phyloP scores from a whole-genome alignment of 2,888 invertebrate genomes.

The Geophilus truncorum region DNA sequence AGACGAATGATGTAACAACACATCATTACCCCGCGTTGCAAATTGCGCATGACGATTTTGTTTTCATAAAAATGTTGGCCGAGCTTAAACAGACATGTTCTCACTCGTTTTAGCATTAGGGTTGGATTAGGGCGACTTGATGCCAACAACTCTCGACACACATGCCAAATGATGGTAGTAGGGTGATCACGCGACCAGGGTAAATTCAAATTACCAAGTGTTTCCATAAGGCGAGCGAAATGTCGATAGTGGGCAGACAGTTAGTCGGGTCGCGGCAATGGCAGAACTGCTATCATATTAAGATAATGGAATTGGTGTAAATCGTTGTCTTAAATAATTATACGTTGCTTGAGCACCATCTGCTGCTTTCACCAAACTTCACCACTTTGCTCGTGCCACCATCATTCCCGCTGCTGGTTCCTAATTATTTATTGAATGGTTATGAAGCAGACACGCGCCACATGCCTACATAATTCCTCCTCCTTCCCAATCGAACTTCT shows the following conservation, averaged over 20 bases:
- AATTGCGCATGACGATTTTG: neutral
- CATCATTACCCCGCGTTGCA: too few relatives aligned
- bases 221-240: neutral
- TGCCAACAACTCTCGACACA: neutral
- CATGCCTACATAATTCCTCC: neutral
- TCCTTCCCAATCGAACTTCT: neutral
- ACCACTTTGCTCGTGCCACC: neutral
- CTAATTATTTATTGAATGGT: neutral
- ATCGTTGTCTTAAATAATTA: neutral
- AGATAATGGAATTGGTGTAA: neutral
- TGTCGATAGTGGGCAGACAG: neutral
- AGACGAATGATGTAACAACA: too few relatives aligned
- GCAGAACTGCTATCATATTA: neutral
- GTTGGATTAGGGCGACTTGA: neutral
- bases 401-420: neutral
- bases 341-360: neutral
- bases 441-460: neutral
- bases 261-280: neutral
- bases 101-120: neutral
- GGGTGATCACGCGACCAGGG: neutral
- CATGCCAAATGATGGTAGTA: neutral
- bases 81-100: neutral
- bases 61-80: neutral
- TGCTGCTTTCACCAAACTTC: neutral
- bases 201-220: neutral